Evolutionary conservation across 2,888 invertebrate species (phyloP).

Genomic region (Nipponacmea schrenckii): DNA sequence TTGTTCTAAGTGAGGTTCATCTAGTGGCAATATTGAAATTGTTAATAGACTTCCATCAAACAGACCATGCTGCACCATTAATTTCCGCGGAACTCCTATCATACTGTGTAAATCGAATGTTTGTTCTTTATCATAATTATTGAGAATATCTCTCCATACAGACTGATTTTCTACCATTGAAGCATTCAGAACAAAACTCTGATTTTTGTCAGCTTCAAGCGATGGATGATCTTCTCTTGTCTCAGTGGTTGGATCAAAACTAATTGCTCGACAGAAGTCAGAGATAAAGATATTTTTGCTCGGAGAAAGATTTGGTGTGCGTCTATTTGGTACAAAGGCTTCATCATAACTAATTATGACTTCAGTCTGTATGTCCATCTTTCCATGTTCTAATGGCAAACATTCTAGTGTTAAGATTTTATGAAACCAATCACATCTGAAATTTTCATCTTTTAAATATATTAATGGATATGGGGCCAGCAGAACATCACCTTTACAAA

Average conservation of each 20-base stretch:
- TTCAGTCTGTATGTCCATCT: conserved; percentile 49
- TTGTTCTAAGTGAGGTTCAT: conserved; percentile 15
- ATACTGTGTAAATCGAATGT: conserved; percentile 52
- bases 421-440: conserved; percentile 46
- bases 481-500: conserved; percentile 53
- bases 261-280: conserved; percentile 47
- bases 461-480: conserved; percentile 46
- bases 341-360: conserved; percentile 48
- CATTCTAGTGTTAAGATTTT: conserved; percentile 53
- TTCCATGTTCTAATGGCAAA: conserved; percentile 52
- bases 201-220: conserved; percentile 13
- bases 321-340: conserved; percentile 22
- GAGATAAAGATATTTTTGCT: conserved; percentile 44
- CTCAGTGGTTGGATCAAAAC: conserved; percentile 32
- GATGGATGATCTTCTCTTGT: conserved; percentile 17
- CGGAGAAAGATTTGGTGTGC: conserved; percentile 28
- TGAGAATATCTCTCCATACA: conserved; percentile 48
- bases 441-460: conserved; percentile 43
- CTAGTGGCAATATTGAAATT: conserved; percentile 34
- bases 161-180: conserved; percentile 48
- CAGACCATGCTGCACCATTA: conserved; percentile 51
- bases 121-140: conserved; percentile 40
- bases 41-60: conserved; percentile 56
- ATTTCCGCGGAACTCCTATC: conserved; percentile 52
- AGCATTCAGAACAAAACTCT: conserved; percentile 25